Conservation (phyloP, 2,888 invertebrate species). For the Oeneis ivallda region DNA sequence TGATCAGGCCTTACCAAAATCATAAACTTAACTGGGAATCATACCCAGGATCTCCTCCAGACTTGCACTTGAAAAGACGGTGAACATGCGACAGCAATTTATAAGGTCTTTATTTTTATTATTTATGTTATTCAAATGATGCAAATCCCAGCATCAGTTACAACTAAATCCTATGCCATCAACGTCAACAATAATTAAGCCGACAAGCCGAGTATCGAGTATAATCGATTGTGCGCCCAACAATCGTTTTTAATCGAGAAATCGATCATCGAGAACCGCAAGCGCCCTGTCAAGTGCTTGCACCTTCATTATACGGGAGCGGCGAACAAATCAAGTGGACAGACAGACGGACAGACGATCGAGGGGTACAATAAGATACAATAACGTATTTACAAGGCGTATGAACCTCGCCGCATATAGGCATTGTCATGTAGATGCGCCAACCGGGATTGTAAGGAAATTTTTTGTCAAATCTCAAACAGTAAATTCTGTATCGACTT, state of each 20-base stretch:
- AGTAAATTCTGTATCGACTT: slow-evolving; percentile 34
- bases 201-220: slow-evolving; percentile 44
- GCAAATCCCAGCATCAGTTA: slow-evolving; percentile 21
- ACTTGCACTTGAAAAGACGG: neutral
- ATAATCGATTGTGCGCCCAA: slow-evolving; percentile 61
- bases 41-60: neutral
- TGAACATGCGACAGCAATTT: neutral
- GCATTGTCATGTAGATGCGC: slow-evolving; percentile 40
- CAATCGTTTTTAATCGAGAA: slow-evolving; percentile 59
- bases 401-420: slow-evolving; percentile 50
- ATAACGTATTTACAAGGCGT: slow-evolving; percentile 71
- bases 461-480: slow-evolving; percentile 36
- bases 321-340: slow-evolving; percentile 64
- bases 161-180: slow-evolving; percentile 37
- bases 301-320: slow-evolving; percentile 74
- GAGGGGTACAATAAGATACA: slow-evolving; percentile 51
- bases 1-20: too few species aligned
- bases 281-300: slow-evolving; percentile 58
- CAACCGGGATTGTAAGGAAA: slow-evolving; percentile 37
- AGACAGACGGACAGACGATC: slow-evolving; percentile 67
- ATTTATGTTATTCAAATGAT: slow-evolving; percentile 8
- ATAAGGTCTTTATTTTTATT: neutral
- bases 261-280: slow-evolving; percentile 61
- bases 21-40: neutral
- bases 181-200: slow-evolving; percentile 56